A percentile compares a stretch with the other conserved stretches of the same genome.
phyloP scores from a whole-genome alignment of 2,797 vertebrate species.

The Acestrorhynchus altus region DNA sequence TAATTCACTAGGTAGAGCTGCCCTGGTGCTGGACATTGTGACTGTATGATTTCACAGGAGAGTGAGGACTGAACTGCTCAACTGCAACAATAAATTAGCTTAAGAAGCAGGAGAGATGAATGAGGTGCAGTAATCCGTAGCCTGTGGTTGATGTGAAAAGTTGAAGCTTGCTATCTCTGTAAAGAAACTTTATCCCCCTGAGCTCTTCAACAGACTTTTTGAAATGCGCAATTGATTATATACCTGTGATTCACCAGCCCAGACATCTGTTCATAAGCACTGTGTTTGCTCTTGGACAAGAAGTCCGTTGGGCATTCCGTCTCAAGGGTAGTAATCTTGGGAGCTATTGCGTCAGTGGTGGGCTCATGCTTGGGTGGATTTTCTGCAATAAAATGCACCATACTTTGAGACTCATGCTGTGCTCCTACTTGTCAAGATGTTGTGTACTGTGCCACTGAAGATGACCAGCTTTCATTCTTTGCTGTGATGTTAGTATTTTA shows the following conservation, averaged over 20 bases:
- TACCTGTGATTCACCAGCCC: background rate
- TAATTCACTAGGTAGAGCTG: background rate
- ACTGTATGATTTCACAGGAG: background rate
- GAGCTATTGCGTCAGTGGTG: background rate
- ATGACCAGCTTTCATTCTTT: background rate
- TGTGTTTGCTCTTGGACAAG: background rate
- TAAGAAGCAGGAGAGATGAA: background rate
- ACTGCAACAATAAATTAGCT: background rate
- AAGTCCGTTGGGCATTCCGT: background rate
- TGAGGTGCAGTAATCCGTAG: background rate
- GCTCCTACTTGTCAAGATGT: background rate
- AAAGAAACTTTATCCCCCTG: background rate
- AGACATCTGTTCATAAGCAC: background rate
- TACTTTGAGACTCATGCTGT: background rate
- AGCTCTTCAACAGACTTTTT: background rate
- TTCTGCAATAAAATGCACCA: background rate
- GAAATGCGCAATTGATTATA: background rate
- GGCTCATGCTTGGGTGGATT: background rate
- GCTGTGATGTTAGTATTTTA: background rate
- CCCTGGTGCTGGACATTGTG: background rate
- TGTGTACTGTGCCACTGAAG: background rate
- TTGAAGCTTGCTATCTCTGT: background rate
- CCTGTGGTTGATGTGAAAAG: background rate
- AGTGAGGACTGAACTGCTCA: background rate
- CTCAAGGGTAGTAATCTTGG: slow-evolving; percentile 6